These are phyloP conservation scores for Cyanistes caeruleus DNA, from an alignment of 2,113 vertebrate species.

Conservation along the genomic window DNA sequence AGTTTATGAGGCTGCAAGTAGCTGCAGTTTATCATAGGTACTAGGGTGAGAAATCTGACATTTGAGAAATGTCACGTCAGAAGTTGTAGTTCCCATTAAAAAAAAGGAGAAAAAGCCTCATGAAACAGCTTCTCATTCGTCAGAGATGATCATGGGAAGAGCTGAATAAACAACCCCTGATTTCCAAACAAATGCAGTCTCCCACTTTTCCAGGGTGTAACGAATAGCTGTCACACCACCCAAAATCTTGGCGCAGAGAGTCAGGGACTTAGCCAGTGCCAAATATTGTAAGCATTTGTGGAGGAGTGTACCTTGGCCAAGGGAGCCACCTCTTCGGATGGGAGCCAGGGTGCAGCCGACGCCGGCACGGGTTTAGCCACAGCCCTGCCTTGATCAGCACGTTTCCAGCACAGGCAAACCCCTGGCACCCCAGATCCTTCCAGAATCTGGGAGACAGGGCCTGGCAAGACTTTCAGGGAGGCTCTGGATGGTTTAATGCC, in stretches of 20 bases:
- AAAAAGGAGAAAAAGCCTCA: neutral
- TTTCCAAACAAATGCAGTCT: conserved; percentile 17
- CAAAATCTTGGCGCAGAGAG: neutral
- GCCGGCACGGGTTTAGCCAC: accelerated
- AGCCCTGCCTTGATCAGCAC: neutral
- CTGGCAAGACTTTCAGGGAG: neutral
- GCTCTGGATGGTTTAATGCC: neutral
- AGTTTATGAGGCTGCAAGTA: neutral
- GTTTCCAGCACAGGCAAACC: neutral
- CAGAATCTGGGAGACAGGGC: neutral
- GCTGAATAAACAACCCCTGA: neutral
- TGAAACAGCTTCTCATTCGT: neutral
- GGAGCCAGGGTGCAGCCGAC: neutral
- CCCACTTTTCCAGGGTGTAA: conserved; percentile 41
- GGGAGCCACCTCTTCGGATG: neutral
- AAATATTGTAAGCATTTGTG: conserved; percentile 65
- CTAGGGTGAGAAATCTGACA: neutral
- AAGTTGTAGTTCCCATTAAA: neutral
- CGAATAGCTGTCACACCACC: neutral
- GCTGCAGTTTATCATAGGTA: neutral
- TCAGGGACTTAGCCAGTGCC: conserved; percentile 14
- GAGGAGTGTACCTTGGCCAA: conserved; percentile 40
- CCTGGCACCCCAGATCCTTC: neutral
- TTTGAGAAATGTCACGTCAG: neutral
- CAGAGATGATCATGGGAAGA: neutral